Percentiles rank a stretch among this genome's conserved stretches.
Conservation (phyloP, 2,797 vertebrate genomes). For the Pipistrellus pipistrellus region DNA sequence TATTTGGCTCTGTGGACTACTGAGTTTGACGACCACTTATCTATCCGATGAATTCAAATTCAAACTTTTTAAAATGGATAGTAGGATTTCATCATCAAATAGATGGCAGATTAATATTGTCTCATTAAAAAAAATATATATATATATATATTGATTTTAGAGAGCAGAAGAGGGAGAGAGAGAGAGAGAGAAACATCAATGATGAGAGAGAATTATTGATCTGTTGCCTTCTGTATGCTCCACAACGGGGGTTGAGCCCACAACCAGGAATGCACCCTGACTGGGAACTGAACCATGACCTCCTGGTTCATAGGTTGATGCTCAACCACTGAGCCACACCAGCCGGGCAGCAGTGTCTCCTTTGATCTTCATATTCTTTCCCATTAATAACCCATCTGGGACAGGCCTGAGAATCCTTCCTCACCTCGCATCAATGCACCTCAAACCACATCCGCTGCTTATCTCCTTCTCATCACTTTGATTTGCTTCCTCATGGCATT, state of each 20-base stretch:
- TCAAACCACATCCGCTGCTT: too few species aligned
- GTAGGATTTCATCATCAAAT: background rate
- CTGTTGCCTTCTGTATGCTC: too few species aligned
- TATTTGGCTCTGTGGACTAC: too few species aligned
- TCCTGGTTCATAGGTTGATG: background rate
- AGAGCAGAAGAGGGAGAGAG: background rate
- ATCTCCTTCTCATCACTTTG: background rate
- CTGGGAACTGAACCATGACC: background rate
- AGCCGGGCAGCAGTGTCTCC: background rate
- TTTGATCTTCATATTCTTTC: background rate
- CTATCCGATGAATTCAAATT: background rate
- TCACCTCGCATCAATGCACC: accelerated
- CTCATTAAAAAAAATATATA: background rate
- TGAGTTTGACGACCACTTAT: too few species aligned
- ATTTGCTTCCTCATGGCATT: background rate
- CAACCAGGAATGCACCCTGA: background rate
- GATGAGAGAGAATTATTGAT: background rate
- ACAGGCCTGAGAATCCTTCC: background rate
- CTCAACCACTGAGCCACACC: background rate
- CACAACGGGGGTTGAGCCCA: accelerated
- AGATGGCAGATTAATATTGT: background rate
- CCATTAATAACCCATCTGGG: background rate
- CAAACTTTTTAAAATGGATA: background rate
- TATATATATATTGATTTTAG: background rate
- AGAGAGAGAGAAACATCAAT: background rate